Conservation (phyloP, 1,140 invertebrate genomes). For the Myzus persicae region DNA sequence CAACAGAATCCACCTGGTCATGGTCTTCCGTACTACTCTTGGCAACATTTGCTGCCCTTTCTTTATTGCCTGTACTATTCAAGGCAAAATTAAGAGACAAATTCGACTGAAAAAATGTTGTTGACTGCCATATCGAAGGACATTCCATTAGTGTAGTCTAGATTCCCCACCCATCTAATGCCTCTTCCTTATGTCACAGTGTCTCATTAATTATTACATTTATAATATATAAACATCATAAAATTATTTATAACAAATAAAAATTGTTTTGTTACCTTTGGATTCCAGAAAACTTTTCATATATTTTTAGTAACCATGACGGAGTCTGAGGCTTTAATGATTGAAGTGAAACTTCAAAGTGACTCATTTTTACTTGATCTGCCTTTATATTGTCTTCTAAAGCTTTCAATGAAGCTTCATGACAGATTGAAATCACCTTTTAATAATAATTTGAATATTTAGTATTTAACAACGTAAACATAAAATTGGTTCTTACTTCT, state of each 20-base stretch:
- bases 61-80: constrained; percentile 90
- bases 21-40: constrained; percentile 85
- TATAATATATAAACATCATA: neutral
- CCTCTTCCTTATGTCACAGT: neutral
- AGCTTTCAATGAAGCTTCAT: constrained; percentile 84
- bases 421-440: constrained; percentile 79
- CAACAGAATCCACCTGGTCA: constrained; percentile 85
- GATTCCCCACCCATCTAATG: neutral
- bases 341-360: constrained; percentile 77
- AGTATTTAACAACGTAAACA: neutral
- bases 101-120: constrained; percentile 71
- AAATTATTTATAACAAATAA: constrained; percentile 38
- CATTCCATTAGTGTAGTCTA: constrained; percentile 51
- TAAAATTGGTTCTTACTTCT: constrained; percentile 70
- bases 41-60: constrained; percentile 79
- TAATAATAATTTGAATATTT: constrained; percentile 61
- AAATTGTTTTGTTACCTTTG: constrained; percentile 49
- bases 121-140: constrained; percentile 43
- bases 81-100: constrained; percentile 83
- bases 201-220: constrained; percentile 36
- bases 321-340: constrained; percentile 78
- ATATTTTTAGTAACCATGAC: constrained; percentile 72
- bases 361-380: constrained; percentile 66
- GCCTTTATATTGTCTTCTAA: constrained; percentile 76
- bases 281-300: constrained; percentile 70